Evolutionary conservation across 2,797 vertebrate species (phyloP).

Genomic region (Gallinago nigripennis): DNA sequence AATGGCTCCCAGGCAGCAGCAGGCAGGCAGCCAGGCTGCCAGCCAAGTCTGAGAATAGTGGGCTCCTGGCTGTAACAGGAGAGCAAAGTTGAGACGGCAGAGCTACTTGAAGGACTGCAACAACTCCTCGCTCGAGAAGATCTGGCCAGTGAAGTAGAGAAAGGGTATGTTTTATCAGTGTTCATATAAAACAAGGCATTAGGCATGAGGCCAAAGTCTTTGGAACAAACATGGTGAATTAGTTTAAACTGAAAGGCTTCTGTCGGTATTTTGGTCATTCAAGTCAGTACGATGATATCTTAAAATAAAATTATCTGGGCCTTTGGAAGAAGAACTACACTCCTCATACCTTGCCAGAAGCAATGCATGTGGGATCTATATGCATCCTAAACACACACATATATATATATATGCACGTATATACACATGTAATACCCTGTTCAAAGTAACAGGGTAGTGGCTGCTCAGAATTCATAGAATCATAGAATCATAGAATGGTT

Average conservation of each 20-base stretch:
- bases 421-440: rapidly evolving
- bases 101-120: neutral
- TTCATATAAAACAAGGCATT: neutral
- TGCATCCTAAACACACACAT: neutral
- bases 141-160: neutral
- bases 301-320: neutral
- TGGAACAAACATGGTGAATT: neutral
- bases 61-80: neutral
- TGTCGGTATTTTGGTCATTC: neutral
- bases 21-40: slow-evolving; percentile 31
- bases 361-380: neutral
- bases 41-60: neutral
- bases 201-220: neutral
- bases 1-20: slow-evolving; percentile 26
- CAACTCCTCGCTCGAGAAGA: neutral
- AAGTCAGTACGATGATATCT: neutral
- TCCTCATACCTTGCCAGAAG: neutral
- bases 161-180: neutral
- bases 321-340: neutral
- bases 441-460: neutral
- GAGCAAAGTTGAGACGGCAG: neutral
- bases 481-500: too few relatives aligned
- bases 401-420: too few relatives aligned
- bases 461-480: neutral
- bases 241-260: neutral